These are phyloP conservation scores for Centruroides vittatus DNA, from an alignment of 1,140 invertebrate genomes.

Conservation along the genomic window DNA sequence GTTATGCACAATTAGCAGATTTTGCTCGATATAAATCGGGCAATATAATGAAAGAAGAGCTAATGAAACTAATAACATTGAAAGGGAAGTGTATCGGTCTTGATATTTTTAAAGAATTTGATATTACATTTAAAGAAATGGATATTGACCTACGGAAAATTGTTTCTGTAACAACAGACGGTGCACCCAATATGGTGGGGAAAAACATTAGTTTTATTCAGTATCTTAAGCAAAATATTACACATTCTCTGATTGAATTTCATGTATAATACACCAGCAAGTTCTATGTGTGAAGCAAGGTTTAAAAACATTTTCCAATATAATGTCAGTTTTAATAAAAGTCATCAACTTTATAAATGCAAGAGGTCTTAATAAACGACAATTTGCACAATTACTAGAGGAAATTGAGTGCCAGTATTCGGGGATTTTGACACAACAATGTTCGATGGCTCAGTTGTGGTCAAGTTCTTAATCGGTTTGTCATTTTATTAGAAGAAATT, in stretches of 20 bases:
- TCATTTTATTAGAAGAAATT: slow-evolving; percentile 25
- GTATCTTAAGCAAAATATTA: neutral
- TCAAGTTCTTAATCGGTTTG: slow-evolving; percentile 25
- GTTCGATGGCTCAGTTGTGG: slow-evolving; percentile 24
- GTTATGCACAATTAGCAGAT: neutral
- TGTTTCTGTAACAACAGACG: neutral
- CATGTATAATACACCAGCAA: slow-evolving; percentile 17
- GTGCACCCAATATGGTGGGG: neutral
- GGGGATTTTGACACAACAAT: slow-evolving; percentile 24
- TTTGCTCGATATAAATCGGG: neutral
- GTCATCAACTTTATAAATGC: slow-evolving; percentile 2
- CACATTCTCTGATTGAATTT: slow-evolving; percentile 19
- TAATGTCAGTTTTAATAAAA: slow-evolving; percentile 3
- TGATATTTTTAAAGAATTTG: too few species aligned
- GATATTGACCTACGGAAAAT: too few species aligned
- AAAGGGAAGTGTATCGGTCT: too few species aligned
- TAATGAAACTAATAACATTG: too few species aligned
- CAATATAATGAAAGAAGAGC: slow-evolving; percentile 2
- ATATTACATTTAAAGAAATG: too few species aligned
- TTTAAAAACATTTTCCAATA: slow-evolving; percentile 22
- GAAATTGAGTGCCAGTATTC: slow-evolving; percentile 24
- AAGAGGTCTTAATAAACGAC: slow-evolving; percentile 21
- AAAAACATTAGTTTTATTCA: neutral
- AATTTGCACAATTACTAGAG: slow-evolving; percentile 22
- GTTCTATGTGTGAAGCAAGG: slow-evolving; percentile 12